These are phyloP conservation scores for Numida meleagris DNA, from an alignment of 2,113 vertebrate genomes.

Conservation along the genomic window DNA sequence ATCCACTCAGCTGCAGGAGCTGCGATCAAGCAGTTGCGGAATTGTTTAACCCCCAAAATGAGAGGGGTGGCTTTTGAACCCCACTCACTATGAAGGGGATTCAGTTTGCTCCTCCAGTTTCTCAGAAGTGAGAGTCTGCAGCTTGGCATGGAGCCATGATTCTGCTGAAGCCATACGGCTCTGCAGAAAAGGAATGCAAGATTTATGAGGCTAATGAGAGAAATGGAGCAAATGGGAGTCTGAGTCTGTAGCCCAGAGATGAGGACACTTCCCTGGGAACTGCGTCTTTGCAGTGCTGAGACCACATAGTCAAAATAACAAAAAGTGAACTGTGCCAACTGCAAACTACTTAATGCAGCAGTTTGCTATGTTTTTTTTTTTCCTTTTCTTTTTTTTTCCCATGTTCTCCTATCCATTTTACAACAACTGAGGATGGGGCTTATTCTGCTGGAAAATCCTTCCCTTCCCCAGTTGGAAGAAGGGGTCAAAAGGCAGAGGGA, in stretches of 20 bases:
- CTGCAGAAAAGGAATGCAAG: slow-evolving; percentile 48
- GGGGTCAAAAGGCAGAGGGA: background rate
- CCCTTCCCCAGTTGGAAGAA: background rate
- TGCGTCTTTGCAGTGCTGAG: background rate
- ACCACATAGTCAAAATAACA: background rate
- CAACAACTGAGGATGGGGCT: background rate
- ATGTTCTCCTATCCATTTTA: background rate
- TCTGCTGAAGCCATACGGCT: background rate
- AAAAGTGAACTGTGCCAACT: background rate
- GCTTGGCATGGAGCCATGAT: background rate
- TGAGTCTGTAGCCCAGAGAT: slow-evolving; percentile 13
- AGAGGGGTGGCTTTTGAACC: background rate
- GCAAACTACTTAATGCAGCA: background rate
- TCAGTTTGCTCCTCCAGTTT: background rate
- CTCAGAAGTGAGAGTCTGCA: background rate
- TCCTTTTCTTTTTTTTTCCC: background rate
- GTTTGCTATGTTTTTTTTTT: background rate
- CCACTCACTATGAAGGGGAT: background rate
- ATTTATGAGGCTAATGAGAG: slow-evolving; percentile 50
- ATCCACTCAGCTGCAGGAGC: background rate
- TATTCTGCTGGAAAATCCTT: background rate
- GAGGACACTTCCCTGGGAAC: background rate
- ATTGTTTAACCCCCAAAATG: background rate
- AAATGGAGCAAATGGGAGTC: slow-evolving; percentile 35
- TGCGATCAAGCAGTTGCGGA: background rate